phyloP scores from a whole-genome alignment of 1,140 invertebrate species.

The Drosophila quadrilineata region DNA sequence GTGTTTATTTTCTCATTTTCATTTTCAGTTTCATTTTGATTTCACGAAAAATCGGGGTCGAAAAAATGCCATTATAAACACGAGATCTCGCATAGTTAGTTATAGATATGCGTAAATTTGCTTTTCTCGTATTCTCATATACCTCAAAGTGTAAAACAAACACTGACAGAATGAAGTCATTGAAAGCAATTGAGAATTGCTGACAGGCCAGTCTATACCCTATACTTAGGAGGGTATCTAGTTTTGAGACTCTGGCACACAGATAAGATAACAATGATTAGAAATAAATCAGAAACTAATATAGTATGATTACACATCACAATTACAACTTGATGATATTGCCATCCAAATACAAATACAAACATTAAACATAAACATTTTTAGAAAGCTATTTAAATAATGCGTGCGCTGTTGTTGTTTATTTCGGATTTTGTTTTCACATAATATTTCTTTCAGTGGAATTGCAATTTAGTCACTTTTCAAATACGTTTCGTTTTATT shows the following conservation, averaged over 20 bases:
- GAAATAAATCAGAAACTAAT: not conserved
- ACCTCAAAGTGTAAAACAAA: too few species aligned
- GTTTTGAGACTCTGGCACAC: too few species aligned
- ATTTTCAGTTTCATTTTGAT: too few species aligned
- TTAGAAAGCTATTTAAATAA: not conserved
- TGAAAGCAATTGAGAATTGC: not conserved
- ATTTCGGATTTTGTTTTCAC: not conserved
- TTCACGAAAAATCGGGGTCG: conserved; percentile 13
- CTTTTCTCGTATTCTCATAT: not conserved
- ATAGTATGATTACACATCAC: too few species aligned
- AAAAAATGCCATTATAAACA: conserved; percentile 10
- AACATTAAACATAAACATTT: not conserved
- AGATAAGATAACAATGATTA: conserved; percentile 1
- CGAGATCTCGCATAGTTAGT: not conserved
- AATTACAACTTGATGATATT: too few species aligned
- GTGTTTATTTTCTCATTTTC: conserved; percentile 7
- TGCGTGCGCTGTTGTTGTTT: too few species aligned
- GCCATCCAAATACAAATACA: too few species aligned
- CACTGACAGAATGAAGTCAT: not conserved
- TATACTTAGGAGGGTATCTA: not conserved
- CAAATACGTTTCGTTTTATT: conserved; percentile 19
- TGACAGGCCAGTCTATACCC: not conserved
- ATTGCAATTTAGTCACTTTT: conserved; percentile 27
- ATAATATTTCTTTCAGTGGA: conserved; percentile 10
- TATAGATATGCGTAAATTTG: not conserved